phyloP scores from a whole-genome alignment of 2,888 invertebrate genomes.

The Priocnemis perturbator region DNA sequence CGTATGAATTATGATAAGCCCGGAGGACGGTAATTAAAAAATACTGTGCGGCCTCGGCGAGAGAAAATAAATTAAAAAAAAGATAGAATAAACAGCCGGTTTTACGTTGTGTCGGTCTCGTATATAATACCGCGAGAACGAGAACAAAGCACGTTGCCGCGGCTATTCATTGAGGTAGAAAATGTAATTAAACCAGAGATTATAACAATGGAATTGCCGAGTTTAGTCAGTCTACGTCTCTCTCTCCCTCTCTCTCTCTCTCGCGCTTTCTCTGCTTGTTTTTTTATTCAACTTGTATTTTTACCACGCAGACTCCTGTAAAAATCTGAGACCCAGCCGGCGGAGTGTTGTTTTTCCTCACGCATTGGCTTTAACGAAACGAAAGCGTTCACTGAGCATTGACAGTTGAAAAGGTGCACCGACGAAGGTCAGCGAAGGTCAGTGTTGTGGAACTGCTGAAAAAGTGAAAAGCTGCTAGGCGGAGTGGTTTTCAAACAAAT shows the following conservation, averaged over 20 bases:
- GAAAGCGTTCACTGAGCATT: no score
- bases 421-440: no score
- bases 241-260: neutral
- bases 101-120: constrained; percentile 21
- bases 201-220: constrained; percentile 51
- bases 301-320: constrained; percentile 11
- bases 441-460: no score
- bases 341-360: no score
- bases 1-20: constrained; percentile 51
- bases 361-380: no score
- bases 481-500: no score
- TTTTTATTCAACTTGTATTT: constrained; percentile 10
- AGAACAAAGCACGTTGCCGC: constrained; percentile 45
- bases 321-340: constrained; percentile 2
- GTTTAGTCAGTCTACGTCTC: constrained; percentile 29
- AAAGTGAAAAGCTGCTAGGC: no score
- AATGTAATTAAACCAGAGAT: constrained; percentile 55
- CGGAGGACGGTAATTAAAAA: constrained; percentile 10
- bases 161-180: constrained; percentile 47
- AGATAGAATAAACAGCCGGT: constrained; percentile 40
- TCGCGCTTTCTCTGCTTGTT: neutral
- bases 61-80: constrained; percentile 31
- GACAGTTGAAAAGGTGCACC: no score
- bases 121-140: constrained; percentile 44
- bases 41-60: constrained; percentile 21